Base-by-base conservation (phyloP, 2,888 invertebrate genomes). In the Cephus runcator region DNA sequence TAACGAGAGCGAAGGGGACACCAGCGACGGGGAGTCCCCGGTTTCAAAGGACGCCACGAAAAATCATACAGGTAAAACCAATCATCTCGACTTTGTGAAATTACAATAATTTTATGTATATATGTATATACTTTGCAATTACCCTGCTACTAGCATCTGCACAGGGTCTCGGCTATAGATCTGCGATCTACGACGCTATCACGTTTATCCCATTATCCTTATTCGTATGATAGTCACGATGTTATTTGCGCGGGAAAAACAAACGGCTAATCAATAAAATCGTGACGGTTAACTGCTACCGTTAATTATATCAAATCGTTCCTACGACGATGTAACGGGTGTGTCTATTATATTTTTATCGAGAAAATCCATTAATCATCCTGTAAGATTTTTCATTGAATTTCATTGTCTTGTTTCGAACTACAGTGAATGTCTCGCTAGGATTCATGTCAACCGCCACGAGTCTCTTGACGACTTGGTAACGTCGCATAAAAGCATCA, bases 1-100 rank as follows among this genome's bases (percentile, higher is more conserved):
- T 69, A 90, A 90, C 80, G 90, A 90, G 83, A 90, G 91, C 86
- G 90, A 90, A 83, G 91, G 87, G 74, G 91, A 91, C 79, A 87
- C 88, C 79, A 91, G 91, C 83, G 91, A 90, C 82, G 89, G 88
- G 73, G 91, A 91, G 79, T 88, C 90, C 79, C 88, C 90, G 1
- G 85, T 87, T 69, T 84, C 88, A n/a, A 90, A 90, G 83, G 90
- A 90, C 80, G 79, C 83, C 73, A 81, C 87, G 71, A 90, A 90
- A 84, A 90, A 87, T 84, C 90, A 90, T 83, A 83, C 89, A 81
- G 90, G 90, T 90, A 84, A 85, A 71, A 9, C 23, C 56, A 56
- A 56, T 56, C 23, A 15, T 56, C 56, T 56, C 56, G 56, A 9
- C 23, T 15, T 9, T 1, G 23, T 56, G 23, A 9, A 23, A 56